Conservation (phyloP, 2,113 vertebrate genomes). For the Elaphurus davidianus region DNA sequence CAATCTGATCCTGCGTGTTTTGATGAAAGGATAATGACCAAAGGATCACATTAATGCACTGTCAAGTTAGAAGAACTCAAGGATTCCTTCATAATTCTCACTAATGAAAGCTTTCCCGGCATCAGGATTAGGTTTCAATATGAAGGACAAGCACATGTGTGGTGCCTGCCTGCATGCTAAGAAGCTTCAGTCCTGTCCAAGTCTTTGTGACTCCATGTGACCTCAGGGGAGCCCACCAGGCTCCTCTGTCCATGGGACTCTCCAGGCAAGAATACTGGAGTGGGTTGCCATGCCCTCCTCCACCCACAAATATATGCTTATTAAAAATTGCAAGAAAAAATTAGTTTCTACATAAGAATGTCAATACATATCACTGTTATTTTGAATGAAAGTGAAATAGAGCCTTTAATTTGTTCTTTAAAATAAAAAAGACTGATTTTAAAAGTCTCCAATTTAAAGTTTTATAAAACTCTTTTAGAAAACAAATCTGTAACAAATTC, state of each 20-base stretch:
- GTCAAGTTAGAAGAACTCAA: not conserved
- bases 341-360: not conserved
- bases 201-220: not conserved
- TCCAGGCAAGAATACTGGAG: not conserved
- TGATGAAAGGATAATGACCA: not conserved
- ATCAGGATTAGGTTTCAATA: not conserved
- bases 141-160: not conserved
- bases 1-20: not conserved
- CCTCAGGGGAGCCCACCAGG: not conserved
- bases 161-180: fast-evolving
- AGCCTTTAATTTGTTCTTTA: not conserved
- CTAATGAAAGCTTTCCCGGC: not conserved
- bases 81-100: not conserved
- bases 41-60: too few relatives aligned
- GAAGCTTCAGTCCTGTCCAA: not conserved
- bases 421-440: not conserved
- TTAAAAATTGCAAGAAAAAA: not conserved
- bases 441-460: not conserved
- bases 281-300: not conserved
- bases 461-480: not conserved
- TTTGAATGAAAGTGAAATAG: not conserved
- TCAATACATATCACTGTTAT: not conserved
- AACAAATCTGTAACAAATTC: not conserved
- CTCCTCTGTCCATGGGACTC: not conserved
- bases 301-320: not conserved